These are phyloP conservation scores for Anthopleura xanthogrammica DNA, from an alignment of 92 coral and sea anemone genomes.

Conservation along the genomic window DNA sequence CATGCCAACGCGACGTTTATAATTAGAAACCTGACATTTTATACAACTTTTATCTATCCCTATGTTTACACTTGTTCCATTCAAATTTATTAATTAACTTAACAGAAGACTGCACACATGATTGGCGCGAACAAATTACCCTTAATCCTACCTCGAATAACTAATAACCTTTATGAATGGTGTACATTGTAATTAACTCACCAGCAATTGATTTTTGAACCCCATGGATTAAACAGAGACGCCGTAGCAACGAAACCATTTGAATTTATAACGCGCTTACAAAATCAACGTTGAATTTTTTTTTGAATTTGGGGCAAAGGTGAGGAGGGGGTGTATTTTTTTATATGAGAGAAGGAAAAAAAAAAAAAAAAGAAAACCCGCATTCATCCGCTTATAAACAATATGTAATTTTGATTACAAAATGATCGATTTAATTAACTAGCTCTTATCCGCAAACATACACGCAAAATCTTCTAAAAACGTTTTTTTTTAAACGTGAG, in stretches of 20 bases:
- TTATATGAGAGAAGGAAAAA: too few relatives aligned
- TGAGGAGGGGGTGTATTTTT: too few relatives aligned
- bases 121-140: background rate
- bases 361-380: too few relatives aligned
- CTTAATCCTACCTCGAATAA: background rate
- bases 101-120: background rate
- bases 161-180: background rate
- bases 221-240: background rate
- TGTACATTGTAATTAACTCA: conserved; percentile 5
- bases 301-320: too few relatives aligned
- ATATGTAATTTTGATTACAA: too few relatives aligned
- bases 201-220: background rate
- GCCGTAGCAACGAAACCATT: background rate
- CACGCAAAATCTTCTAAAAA: too few relatives aligned
- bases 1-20: background rate
- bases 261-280: background rate
- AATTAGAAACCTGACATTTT: background rate
- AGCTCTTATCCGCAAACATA: too few relatives aligned
- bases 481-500: too few relatives aligned
- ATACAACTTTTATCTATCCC: background rate
- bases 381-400: too few relatives aligned
- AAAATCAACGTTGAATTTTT: background rate
- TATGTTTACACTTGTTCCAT: background rate
- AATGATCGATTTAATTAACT: too few relatives aligned
- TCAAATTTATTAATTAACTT: background rate